Evolutionary conservation across 2,113 vertebrate species (phyloP).

Genomic region (Tapirus terrestris): DNA sequence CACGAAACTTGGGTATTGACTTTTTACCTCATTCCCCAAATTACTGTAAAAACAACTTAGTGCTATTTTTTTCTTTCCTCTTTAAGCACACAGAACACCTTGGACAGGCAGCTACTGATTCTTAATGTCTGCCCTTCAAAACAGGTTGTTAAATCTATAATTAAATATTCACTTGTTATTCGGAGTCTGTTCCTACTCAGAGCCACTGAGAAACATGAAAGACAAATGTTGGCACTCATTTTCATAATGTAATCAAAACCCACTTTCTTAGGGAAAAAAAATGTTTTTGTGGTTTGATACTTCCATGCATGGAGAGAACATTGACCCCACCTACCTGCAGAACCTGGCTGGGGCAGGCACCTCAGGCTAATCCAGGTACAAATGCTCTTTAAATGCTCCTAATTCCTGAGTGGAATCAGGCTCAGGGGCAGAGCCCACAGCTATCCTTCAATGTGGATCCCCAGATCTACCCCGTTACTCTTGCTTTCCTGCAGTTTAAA

Average conservation of each 20-base stretch:
- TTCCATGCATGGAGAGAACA: not conserved
- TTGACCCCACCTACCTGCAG: not conserved
- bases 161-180: conserved; percentile 23
- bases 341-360: not conserved
- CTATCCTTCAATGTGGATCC: not conserved
- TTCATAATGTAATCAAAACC: conserved; percentile 7
- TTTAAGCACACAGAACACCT: not conserved
- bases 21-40: conserved; percentile 53
- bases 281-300: not conserved
- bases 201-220: not conserved
- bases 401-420: not conserved
- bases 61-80: conserved; percentile 29
- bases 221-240: not conserved
- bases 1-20: not conserved
- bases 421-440: not conserved
- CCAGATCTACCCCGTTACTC: not conserved
- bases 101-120: not conserved
- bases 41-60: conserved; percentile 66
- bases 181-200: not conserved
- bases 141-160: conserved; percentile 64
- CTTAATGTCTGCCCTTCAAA: conserved; percentile 65
- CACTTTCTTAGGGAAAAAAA: not conserved
- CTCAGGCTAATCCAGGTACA: not conserved
- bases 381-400: not conserved
- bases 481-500: not conserved